These are phyloP conservation scores for Drosophila eugracilis DNA, from an alignment of 1,140 invertebrate genomes.

Conservation along the genomic window DNA sequence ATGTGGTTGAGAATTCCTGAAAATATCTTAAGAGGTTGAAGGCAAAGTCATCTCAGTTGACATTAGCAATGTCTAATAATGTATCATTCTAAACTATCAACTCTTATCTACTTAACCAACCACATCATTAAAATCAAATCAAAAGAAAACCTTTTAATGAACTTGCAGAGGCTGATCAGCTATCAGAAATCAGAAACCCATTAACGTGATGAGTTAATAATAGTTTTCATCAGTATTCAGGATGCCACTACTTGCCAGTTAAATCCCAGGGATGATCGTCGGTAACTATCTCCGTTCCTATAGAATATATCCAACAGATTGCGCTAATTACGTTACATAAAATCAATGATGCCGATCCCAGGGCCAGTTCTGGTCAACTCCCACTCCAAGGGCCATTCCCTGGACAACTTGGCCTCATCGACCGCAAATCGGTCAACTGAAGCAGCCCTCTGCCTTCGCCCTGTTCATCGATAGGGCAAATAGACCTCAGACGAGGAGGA, in stretches of 20 bases:
- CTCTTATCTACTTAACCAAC: background rate
- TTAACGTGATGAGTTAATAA: slow-evolving; percentile 2
- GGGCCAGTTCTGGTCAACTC: background rate
- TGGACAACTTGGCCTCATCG: slow-evolving; percentile 47
- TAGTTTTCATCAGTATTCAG: background rate
- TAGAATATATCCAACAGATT: slow-evolving; percentile 36
- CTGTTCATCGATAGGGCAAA: slow-evolving; percentile 41
- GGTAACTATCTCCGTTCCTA: background rate
- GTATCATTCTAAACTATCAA: background rate
- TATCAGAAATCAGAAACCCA: background rate
- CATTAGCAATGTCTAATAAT: too few species aligned
- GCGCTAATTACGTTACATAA: slow-evolving; percentile 53
- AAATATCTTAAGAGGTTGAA: too few species aligned
- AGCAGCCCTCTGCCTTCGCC: background rate
- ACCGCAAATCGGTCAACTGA: slow-evolving; percentile 72
- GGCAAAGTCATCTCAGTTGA: too few species aligned
- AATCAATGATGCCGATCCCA: slow-evolving; percentile 54
- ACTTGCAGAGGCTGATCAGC: background rate
- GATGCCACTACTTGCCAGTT: background rate
- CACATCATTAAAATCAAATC: background rate
- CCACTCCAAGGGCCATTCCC: slow-evolving; percentile 16
- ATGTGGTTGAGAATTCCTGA: too few species aligned
- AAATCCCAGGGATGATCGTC: slow-evolving; percentile 5
- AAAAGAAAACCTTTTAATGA: background rate
- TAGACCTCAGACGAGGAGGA: slow-evolving; percentile 42